Evolutionary conservation across 2,113 vertebrate genomes (phyloP).

Genomic region (Microcebus griseorufus): DNA sequence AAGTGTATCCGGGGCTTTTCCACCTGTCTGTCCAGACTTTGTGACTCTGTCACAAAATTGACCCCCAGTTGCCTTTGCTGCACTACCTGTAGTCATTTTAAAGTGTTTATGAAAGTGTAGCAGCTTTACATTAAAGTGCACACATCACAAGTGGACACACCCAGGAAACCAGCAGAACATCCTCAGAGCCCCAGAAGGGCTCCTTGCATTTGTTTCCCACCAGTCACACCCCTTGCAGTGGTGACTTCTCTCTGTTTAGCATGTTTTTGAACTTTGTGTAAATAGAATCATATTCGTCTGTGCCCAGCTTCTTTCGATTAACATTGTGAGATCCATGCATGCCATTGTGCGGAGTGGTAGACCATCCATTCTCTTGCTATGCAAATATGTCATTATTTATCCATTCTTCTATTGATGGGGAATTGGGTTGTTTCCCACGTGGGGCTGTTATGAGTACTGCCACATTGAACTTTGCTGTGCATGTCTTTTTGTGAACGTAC

Average conservation of each 20-base stretch:
- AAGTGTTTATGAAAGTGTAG: neutral
- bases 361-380: neutral
- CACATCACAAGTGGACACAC: neutral
- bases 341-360: rapidly evolving
- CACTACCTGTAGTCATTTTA: neutral
- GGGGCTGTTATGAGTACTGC: rapidly evolving
- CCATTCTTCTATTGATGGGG: neutral
- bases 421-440: neutral
- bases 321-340: neutral
- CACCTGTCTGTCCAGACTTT: neutral
- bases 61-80: neutral
- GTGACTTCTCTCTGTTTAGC: neutral
- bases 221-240: neutral
- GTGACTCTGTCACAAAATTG: neutral
- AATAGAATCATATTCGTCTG: neutral
- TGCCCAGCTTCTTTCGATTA: neutral
- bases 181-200: neutral
- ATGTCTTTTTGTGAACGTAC: rapidly evolving
- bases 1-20: neutral
- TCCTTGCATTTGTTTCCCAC: neutral
- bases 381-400: neutral
- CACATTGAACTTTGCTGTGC: no score
- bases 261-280: neutral
- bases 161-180: neutral
- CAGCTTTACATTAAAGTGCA: neutral